These are phyloP conservation scores for Microplitis demolitor DNA, from an alignment of 1,140 invertebrate species.

Conservation along the genomic window DNA sequence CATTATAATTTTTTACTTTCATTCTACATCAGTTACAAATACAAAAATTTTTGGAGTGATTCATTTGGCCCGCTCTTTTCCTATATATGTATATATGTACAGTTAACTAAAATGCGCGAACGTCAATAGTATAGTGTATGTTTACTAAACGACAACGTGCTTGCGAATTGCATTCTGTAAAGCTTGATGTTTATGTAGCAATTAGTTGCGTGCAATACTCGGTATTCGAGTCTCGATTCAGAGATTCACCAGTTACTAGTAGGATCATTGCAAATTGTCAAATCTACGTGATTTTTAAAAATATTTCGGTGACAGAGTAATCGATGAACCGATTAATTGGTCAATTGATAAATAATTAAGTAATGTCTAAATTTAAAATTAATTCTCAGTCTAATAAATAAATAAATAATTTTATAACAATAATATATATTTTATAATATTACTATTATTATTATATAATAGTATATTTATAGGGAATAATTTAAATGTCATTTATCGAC, in stretches of 20 bases:
- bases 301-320: too few relatives aligned
- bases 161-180: constrained; percentile 24
- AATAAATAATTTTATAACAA: too few relatives aligned
- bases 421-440: constrained; percentile 2
- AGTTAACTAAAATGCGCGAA: constrained; percentile 3
- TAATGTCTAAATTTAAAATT: too few relatives aligned
- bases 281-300: not conserved
- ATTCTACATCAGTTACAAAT: too few relatives aligned
- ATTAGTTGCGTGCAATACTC: constrained; percentile 52
- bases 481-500: constrained; percentile 9
- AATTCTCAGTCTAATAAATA: too few relatives aligned
- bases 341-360: too few relatives aligned
- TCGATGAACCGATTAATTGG: too few relatives aligned
- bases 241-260: constrained; percentile 20
- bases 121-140: constrained; percentile 54
- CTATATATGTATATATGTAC: not conserved
- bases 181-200: constrained; percentile 56
- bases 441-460: constrained; percentile 1
- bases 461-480: not conserved
- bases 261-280: not conserved
- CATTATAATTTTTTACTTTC: too few relatives aligned
- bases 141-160: constrained; percentile 44
- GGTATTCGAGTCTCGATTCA: constrained; percentile 37
- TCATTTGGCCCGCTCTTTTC: too few relatives aligned
- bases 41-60: too few relatives aligned